These are phyloP conservation scores for Carcharodon carcharias DNA, from an alignment of 2,797 vertebrate genomes.

Conservation along the genomic window DNA sequence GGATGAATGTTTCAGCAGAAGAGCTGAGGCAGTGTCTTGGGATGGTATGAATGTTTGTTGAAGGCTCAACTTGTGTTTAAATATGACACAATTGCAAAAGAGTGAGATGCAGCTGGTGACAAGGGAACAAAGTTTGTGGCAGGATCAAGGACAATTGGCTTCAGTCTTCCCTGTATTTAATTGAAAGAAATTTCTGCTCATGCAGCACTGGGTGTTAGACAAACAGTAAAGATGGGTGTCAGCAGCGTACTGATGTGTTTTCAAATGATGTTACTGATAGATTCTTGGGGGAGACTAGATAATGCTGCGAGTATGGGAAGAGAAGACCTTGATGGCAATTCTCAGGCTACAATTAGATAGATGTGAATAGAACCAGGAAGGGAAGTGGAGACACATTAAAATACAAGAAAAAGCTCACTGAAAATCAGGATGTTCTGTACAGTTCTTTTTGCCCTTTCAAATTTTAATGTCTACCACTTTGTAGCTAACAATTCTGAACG, in stretches of 20 bases:
- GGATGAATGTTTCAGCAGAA: no score
- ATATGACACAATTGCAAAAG: neutral
- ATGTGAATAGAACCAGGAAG: no score
- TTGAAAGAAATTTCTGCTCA: neutral
- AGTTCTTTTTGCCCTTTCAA: neutral
- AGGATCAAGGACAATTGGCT: neutral
- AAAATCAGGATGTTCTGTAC: neutral
- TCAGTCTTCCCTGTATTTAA: neutral
- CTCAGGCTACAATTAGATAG: neutral
- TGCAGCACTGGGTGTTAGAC: no score
- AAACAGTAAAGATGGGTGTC: neutral
- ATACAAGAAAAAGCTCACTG: neutral
- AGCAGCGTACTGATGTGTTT: neutral
- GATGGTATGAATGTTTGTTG: no score
- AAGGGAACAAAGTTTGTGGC: neutral
- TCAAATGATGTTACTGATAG: neutral
- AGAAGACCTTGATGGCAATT: neutral
- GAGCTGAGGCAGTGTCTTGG: no score
- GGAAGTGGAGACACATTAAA: neutral
- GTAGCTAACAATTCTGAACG: neutral
- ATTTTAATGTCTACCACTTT: neutral
- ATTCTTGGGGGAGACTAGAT: neutral
- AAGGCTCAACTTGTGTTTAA: no score
- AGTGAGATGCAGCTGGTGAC: neutral
- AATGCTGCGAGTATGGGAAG: neutral